phyloP scores from a whole-genome alignment of 2,888 invertebrate genomes.

The Acholoe squamosa region DNA sequence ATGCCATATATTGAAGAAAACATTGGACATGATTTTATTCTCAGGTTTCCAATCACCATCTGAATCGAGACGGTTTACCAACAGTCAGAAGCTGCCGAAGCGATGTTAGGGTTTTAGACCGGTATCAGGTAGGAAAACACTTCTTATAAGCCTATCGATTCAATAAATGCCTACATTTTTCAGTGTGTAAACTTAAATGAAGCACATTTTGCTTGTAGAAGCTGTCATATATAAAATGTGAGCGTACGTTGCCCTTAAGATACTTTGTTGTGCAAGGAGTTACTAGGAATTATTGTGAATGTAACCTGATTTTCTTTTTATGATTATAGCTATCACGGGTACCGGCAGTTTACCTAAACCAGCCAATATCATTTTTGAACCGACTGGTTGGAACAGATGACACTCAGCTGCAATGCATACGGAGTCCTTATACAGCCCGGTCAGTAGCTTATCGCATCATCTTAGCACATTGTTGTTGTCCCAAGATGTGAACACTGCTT shows the following conservation, averaged over 20 bases:
- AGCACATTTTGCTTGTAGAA: too few species aligned
- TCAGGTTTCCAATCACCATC: not conserved
- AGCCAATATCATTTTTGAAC: slow-evolving; percentile 78
- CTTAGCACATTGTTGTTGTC: too few species aligned
- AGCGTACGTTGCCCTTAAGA: too few species aligned
- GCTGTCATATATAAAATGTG: too few species aligned
- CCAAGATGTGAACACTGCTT: too few species aligned
- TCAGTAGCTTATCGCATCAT: too few species aligned
- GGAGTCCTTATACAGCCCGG: slow-evolving; percentile 84
- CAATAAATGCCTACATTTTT: too few species aligned
- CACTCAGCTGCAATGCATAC: slow-evolving; percentile 80
- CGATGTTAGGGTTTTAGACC: slow-evolving; percentile 57
- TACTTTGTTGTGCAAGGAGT: not conserved
- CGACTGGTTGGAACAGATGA: slow-evolving; percentile 82
- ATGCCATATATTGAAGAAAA: too few species aligned
- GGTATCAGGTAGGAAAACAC: slow-evolving; percentile 52
- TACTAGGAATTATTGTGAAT: not conserved
- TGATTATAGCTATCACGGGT: not conserved
- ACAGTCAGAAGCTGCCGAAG: not conserved
- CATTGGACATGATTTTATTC: not conserved
- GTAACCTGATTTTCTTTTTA: too few species aligned
- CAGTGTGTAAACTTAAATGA: too few species aligned
- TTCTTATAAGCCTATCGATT: not conserved
- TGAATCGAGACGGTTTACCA: slow-evolving; percentile 45
- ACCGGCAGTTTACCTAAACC: not conserved